Evolutionary conservation across 2,888 invertebrate genomes (phyloP), one percentile per base, ranked within the genome.

Genomic region (Octodonta nipae): DNA sequence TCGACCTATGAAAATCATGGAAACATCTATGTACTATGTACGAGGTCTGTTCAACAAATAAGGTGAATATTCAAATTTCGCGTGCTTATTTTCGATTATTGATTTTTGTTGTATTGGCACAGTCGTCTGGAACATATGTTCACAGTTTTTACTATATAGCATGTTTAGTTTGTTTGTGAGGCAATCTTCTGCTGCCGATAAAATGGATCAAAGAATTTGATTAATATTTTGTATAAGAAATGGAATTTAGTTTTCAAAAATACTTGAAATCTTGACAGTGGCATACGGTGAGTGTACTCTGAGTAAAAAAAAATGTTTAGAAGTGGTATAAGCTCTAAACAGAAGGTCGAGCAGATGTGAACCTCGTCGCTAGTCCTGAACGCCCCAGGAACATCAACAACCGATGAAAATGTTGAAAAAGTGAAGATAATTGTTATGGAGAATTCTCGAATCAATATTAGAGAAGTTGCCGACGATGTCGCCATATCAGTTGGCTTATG

Each of bases 401-500:
- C 25, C 13, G 11, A 32, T 13, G 26, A 32, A 20, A 30, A 30
- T 15, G 20, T 30, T 3, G 17, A 30, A 20, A 5, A 30, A 20
- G 11, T 30, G 30, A 17, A 30, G 12, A 7, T 7, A n/a, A 12
- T 10, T 11, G 4, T 28, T 10, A 10, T 15, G 15, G 11, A 20
- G 2, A 15, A 26, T 26, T 13, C 12, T n/a, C 15, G 26, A 15
- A 32, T 32, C 15, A 26, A 15, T 4, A 32, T 26, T 3, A 32
- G 20, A 35, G 31, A 35, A 20, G 27, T 26, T 26, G 29, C 30
- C 26, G 30, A 28, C 25, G 26, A 34, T 3, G 35, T 40, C 28
- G 29, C 26, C 30, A 35, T 36, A 36, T 43, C 33, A 32, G 27
- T 39, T 41, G 35, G 36, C 20, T 35, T 37, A 33, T 34, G 32